Percentiles rank a stretch among this genome's conserved stretches.
phyloP scores from a whole-genome alignment of 2,113 vertebrate species.

The Microcebus ravelobensis region DNA sequence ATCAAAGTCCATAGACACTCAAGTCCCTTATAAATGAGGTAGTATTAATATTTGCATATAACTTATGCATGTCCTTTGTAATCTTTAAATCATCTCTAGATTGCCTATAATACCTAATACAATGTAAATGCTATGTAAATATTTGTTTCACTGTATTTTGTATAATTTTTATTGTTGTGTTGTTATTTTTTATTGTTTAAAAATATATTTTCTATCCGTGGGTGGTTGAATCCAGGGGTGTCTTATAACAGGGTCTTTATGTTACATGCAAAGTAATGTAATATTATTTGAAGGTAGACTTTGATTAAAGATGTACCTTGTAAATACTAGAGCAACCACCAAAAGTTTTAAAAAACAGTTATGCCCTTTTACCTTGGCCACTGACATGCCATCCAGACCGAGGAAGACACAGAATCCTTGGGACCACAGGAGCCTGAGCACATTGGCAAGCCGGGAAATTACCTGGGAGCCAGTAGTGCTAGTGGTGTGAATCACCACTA shows the following conservation, averaged over 20 bases:
- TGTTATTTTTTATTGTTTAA: background rate
- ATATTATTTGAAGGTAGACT: background rate
- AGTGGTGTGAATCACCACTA: conserved; percentile 90
- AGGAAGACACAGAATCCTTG: conserved; percentile 90
- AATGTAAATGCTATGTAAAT: background rate
- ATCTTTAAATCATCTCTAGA: background rate
- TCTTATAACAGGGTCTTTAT: background rate
- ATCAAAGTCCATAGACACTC: background rate
- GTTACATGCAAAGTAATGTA: background rate
- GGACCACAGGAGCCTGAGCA: conserved; percentile 89
- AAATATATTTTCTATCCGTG: background rate
- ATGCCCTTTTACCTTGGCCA: background rate
- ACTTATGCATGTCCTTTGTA: background rate
- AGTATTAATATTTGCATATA: background rate
- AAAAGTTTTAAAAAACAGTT: background rate
- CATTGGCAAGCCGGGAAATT: conserved; percentile 90
- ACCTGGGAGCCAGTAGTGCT: conserved; percentile 89
- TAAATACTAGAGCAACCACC: background rate
- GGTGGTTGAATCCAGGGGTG: background rate
- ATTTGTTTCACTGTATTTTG: background rate
- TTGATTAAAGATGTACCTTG: background rate
- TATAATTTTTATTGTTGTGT: background rate
- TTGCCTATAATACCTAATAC: background rate
- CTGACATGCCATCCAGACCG: conserved; percentile 81
- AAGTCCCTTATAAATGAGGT: background rate